Evolutionary conservation across 2,113 vertebrate genomes (phyloP).

Genomic region (Lepus europaeus): DNA sequence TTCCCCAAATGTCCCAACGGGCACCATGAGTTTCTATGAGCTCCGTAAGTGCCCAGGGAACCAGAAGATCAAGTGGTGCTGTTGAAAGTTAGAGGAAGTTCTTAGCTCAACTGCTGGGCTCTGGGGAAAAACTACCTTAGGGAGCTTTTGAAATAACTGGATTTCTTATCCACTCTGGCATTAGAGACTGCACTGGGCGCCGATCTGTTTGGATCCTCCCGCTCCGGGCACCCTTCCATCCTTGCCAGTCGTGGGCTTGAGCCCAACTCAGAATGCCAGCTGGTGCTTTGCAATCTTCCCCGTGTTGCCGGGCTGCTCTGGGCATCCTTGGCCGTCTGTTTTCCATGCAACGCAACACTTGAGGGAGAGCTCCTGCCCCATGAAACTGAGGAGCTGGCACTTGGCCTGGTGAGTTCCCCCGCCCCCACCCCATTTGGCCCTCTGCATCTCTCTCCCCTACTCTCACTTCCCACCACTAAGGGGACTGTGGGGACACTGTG

Average conservation of each 20-base stretch:
- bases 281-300: not conserved
- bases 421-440: accelerated
- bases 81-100: constrained; percentile 13
- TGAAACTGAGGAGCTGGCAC: not conserved
- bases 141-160: not conserved
- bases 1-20: not conserved
- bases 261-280: not conserved
- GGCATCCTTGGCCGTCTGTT: too few relatives aligned
- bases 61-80: not conserved
- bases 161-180: not conserved
- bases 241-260: not conserved
- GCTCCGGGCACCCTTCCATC: not conserved
- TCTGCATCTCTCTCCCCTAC: not conserved
- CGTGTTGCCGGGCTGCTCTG: not conserved
- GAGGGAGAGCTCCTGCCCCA: not conserved
- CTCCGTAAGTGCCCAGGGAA: not conserved
- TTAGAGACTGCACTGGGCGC: not conserved
- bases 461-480: not conserved
- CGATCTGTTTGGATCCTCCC: not conserved
- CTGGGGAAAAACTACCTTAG: not conserved
- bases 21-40: not conserved
- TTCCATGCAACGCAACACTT: not conserved
- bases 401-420: not conserved
- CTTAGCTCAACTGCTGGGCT: not conserved
- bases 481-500: not conserved